phyloP scores from a whole-genome alignment of 2,888 invertebrate species.

The Calliphora vomitoria region DNA sequence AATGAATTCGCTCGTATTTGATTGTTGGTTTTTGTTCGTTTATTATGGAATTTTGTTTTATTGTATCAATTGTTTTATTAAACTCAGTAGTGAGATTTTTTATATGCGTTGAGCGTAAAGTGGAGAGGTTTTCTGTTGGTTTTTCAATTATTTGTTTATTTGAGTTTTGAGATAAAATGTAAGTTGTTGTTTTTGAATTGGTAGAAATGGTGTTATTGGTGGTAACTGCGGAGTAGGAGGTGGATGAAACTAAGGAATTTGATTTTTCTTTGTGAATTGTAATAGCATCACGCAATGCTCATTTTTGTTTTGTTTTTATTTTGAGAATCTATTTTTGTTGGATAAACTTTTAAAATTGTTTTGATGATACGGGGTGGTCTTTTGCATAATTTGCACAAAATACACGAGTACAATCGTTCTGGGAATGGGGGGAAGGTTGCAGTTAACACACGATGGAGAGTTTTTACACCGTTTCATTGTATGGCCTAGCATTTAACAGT shows the following conservation, averaged over 20 bases:
- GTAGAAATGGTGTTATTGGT: too few species aligned
- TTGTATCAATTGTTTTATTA: too few species aligned
- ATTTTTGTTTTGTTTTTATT: background rate
- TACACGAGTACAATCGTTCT: slow-evolving; percentile 37
- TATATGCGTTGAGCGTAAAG: too few species aligned
- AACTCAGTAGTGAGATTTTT: too few species aligned
- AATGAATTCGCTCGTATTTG: too few species aligned
- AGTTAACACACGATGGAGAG: slow-evolving; percentile 40
- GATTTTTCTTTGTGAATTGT: background rate
- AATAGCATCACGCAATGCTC: background rate
- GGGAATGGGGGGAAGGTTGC: slow-evolving; percentile 67
- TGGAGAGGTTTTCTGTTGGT: background rate
- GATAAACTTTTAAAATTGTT: background rate
- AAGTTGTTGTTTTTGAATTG: slow-evolving; percentile 34
- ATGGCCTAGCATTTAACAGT: slow-evolving; percentile 65
- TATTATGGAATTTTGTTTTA: too few species aligned
- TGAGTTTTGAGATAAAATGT: slow-evolving; percentile 14
- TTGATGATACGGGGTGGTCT: background rate
- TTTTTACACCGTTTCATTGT: slow-evolving; percentile 65
- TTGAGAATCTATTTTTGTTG: background rate
- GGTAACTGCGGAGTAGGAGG: slow-evolving; percentile 43
- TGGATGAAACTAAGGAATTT: background rate
- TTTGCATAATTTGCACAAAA: slow-evolving; percentile 66
- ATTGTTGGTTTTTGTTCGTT: too few species aligned
- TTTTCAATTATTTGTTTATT: background rate